Conservation (phyloP, 2,113 vertebrate genomes). For the Acrocephalus kingi region DNA sequence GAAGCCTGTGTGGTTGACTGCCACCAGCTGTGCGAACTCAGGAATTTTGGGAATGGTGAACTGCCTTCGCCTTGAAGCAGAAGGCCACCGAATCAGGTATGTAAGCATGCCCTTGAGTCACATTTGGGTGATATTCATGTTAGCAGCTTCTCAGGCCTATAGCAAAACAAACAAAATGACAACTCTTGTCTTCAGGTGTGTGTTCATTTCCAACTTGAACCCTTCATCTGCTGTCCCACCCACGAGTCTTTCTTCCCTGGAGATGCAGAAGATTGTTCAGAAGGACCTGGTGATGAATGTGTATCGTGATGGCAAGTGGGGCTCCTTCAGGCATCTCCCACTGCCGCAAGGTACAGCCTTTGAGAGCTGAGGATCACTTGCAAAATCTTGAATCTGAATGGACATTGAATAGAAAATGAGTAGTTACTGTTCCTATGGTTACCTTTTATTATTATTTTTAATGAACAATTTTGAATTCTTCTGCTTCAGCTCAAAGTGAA, state of each 20-base stretch:
- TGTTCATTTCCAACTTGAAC: constrained; percentile 86
- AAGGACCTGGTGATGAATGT: constrained; percentile 89
- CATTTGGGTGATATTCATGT: background rate
- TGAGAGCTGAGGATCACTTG: background rate
- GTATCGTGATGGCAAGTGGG: constrained; percentile 89
- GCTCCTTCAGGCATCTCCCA: constrained; percentile 86
- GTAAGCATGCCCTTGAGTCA: background rate
- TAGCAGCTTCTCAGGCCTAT: background rate
- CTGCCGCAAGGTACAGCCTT: constrained; percentile 78
- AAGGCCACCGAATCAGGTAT: constrained; percentile 88
- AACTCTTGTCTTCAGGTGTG: constrained; percentile 77
- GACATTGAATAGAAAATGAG: background rate
- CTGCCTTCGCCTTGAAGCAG: constrained; percentile 90
- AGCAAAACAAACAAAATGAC: background rate
- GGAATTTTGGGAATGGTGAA: constrained; percentile 95
- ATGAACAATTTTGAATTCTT: background rate
- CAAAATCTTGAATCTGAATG: background rate
- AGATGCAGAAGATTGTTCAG: constrained; percentile 76
- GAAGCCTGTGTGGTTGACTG: constrained; percentile 84
- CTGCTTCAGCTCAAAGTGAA: background rate
- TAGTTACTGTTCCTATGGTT: background rate
- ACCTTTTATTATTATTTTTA: background rate
- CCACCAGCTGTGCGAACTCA: constrained; percentile 74
- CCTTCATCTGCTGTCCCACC: constrained; percentile 67
- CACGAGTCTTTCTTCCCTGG: constrained; percentile 55